Base-by-base conservation (phyloP, 2,113 vertebrate species). In the Periophthalmodon schlosseri region DNA sequence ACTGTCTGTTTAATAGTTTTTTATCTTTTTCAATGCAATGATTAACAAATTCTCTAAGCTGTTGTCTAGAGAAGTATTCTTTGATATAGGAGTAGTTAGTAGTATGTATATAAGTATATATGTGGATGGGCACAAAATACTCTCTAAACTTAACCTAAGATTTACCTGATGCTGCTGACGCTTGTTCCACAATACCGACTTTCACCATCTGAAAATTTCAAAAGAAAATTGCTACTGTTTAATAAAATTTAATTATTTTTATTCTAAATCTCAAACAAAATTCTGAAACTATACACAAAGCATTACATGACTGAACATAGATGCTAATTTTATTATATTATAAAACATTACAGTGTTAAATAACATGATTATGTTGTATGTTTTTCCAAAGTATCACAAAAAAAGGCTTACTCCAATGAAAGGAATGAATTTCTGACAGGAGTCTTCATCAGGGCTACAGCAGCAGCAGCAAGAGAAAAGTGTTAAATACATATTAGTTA, bases 351-450 rank as follows among this genome's bases (percentile, higher is more conserved):
- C 11, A 47, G 10, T 47, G 46, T 47, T 47, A 13, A 13, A 47
- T 13, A 54, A 7, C 18, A 54, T 54, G 20, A 18, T n/a, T 4
- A 20, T 6, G 18, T 1, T 49, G 16, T 16, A 50, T 5, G 4
- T 50, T 15, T 14, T 50, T 5, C 49, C 13, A 15, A 50, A 50
- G 2, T 23, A 23, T 58, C 11, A 14, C 16, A 58, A n/a, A 23
- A 39, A 23, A 11, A 68, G 60, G 94, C 96, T 95, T 89, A 98
- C 97, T 87, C 97, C 97, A 0, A 99, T 95, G 61, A 99, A 99
- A 23, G 97, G 97, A 87, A 98, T 99, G 91, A 99, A 99, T 81
- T 98, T 98, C 92, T 99, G 97, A 2, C 97, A 97, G 0, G 97
- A 97, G 79, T 99, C 97, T 91, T 99, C 97, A 0, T 98, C 96